These are phyloP conservation scores for Lerista edwardsae DNA, from an alignment of 2,797 vertebrate species.

Conservation along the genomic window DNA sequence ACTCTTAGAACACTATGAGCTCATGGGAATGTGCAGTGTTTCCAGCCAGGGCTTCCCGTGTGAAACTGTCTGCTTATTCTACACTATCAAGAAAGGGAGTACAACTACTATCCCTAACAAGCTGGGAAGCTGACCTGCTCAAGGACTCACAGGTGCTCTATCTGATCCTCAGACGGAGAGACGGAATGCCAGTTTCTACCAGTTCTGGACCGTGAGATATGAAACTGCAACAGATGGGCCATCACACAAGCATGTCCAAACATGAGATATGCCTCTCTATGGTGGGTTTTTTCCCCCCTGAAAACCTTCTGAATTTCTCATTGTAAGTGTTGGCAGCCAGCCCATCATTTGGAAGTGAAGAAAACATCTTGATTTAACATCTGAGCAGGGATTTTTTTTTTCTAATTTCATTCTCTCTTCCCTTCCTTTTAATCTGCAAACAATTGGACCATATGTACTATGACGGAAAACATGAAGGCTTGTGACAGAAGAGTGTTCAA, in stretches of 20 bases:
- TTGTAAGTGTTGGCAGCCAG: constrained; percentile 78
- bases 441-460: constrained; percentile 84
- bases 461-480: constrained; percentile 79
- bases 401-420: constrained; percentile 71
- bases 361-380: constrained; percentile 84
- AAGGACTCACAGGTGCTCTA: too few relatives aligned
- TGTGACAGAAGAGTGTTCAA: constrained; percentile 75
- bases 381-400: constrained; percentile 78
- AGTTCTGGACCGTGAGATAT: too few relatives aligned
- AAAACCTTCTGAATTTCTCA: constrained; percentile 69
- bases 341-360: constrained; percentile 80
- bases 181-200: too few relatives aligned
- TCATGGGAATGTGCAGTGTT: too few relatives aligned
- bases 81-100: too few relatives aligned
- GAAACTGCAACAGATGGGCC: too few relatives aligned
- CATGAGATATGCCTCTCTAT: constrained; percentile 38
- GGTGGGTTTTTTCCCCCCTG: constrained; percentile 33
- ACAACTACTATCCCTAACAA: too few relatives aligned
- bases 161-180: too few relatives aligned
- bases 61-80: too few relatives aligned
- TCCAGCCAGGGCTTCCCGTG: too few relatives aligned
- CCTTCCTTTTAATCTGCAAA: constrained; percentile 77
- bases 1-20: too few relatives aligned
- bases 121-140: too few relatives aligned
- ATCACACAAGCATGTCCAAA: constrained; percentile 68